Evolutionary conservation across 2,888 invertebrate species (phyloP), one percentile per base, ranked within the genome.

Genomic region (Pandemis corylana): DNA sequence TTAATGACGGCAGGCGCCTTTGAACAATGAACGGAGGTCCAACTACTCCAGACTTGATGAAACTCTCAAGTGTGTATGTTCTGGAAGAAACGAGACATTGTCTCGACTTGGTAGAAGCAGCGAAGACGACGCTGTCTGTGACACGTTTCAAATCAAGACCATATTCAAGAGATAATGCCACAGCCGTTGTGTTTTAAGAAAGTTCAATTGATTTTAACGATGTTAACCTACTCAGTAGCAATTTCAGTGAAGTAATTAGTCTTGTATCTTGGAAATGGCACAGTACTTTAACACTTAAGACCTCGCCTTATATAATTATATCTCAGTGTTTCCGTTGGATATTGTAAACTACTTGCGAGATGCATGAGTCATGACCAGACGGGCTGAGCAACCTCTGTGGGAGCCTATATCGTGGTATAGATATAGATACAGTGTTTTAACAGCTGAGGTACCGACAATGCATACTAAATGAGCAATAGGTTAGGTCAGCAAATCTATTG

Each of bases 1-100:
- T 86, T 90, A 89, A 90, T 87, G 87, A 85, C 84, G 85, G 81
- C 83, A 80, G 80, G 82, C 84, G 83, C 82, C 85, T 84, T 81
- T 82, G 81, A 83, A 90, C 88, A 89, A 90, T 87, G 87, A 85
- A 84, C 83, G 84, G 79, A 78, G 78, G 82, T 80, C 78, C 80
- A 83, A 85, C 86, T 84, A 85, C 87, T 87, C 81, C 79, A 86
- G 84, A 84, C 83, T 81, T 85, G 83, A 88, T 88, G 87, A 87
- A 87, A 88, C 80, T 87, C 88, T 87, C 79, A 84, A 82, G 80
- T 66, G 61, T 69, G 74, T 70, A 66, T 75, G 77, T 76, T 79
- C 75, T 72, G 53, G 65, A 75, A 77, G 78, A 77, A 80, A 77
- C 77, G 76, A 77, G 74, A 80, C 83, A 78, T 82, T 77, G 75